Base-by-base conservation (phyloP, 2,797 vertebrate genomes). In the Sebastes oblongus region DNA sequence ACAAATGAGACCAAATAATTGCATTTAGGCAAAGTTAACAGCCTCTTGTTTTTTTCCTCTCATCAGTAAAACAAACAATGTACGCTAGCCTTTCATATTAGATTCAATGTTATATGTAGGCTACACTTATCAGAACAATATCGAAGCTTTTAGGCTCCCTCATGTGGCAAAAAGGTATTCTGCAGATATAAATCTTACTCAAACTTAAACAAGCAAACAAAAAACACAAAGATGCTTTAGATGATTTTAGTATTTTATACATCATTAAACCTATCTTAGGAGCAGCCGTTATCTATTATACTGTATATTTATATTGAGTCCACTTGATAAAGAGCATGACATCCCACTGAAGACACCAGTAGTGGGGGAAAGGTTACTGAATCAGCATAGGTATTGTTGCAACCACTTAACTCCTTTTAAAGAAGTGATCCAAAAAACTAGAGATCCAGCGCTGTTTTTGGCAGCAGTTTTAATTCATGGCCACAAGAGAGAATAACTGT, bases 401-500 rank as follows among this genome's bases (percentile, higher is more conserved):
- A 25, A 54, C 14, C 18, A 29, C 36, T 14, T 75, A 54, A 65
- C 58, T 72, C 18, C 29, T 39, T 60, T 20, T 14, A 64, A 59
- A 68, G 14, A 39, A 22, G 55, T 69, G 13, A 66, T 20, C 16
- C 32, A 22, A 42, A 20, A 73, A 81, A 42, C 70, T 18, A 62
- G 22, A 80, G 11, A 34, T 54, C 24, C 27, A 36, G 27, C 42
- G 32, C 36, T 72, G 18, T 39, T 36, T 64, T 69, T 34, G 25
- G 69, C 22, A 68, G 42, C 32, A 25, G 32, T 46, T 74, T 67
- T 39, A 67, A 42, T 30, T 7, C 50, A 32, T 14, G 55, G 20
- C 91, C 90, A 92, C 91, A 83, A 83, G 94, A 91, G 85, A 85
- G 86, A 67, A 84, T 24, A 66, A 59, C 14, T 68, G 77, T 8